A percentile compares a stretch with the other conserved stretches of the same genome.
Evolutionary conservation across 2,888 invertebrate species (phyloP).

Genomic region (Stenotaenia linearis): DNA sequence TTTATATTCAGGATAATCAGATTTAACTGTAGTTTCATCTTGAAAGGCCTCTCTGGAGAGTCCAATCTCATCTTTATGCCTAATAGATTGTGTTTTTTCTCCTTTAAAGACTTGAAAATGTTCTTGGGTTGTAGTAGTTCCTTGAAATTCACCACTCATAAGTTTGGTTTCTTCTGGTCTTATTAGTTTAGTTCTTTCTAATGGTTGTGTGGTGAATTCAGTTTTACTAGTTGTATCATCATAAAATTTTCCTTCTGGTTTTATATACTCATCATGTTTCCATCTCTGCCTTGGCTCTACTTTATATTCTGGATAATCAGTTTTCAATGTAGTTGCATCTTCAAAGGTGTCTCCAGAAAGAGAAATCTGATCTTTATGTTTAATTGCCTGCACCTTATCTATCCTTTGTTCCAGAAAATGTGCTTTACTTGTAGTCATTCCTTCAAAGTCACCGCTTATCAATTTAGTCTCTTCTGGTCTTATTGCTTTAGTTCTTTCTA

Average conservation of each 20-base stretch:
- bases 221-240: no score
- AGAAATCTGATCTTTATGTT: neutral
- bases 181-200: no score
- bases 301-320: slow-evolving; percentile 26
- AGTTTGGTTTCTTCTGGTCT: neutral
- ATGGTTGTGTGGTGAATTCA: no score
- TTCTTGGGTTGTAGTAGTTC: neutral
- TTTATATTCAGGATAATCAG: no score
- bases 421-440: neutral
- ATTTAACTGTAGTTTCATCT: no score
- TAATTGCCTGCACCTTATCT: neutral
- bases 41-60: neutral
- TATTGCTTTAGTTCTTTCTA: neutral
- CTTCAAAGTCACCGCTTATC: neutral
- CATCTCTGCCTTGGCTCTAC: neutral
- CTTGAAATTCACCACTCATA: neutral
- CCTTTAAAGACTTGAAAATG: neutral
- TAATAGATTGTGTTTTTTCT: neutral
- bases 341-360: neutral
- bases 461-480: neutral
- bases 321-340: neutral
- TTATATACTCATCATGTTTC: neutral
- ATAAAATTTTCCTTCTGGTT: no score
- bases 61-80: neutral
- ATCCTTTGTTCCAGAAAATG: neutral